These are phyloP conservation scores for Natator depressus DNA, from an alignment of 2,113 vertebrate genomes.

Conservation along the genomic window DNA sequence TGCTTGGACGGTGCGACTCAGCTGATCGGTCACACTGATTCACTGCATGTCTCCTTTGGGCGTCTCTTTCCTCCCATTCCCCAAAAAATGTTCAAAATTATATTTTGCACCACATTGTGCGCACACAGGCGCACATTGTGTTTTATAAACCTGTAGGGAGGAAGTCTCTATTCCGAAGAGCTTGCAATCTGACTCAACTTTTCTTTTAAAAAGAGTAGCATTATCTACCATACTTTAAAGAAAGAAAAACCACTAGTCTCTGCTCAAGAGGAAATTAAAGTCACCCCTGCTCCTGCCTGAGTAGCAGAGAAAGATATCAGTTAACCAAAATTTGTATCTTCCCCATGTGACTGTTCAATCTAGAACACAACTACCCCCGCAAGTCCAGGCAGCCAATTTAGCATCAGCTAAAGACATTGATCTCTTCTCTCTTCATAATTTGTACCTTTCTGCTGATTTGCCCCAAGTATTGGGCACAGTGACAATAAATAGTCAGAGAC, in stretches of 20 bases:
- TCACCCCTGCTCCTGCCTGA: neutral
- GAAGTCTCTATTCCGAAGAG: neutral
- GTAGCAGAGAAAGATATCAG: neutral
- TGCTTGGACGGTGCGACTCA: constrained; percentile 12
- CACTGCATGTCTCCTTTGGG: constrained; percentile 7
- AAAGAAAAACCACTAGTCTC: neutral
- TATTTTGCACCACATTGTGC: neutral
- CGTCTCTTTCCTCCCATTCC: neutral
- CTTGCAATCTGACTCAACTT: neutral
- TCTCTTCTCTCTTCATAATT: constrained; percentile 13
- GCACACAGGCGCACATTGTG: neutral
- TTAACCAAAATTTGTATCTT: neutral
- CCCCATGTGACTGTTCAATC: neutral
- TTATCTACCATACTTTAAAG: neutral
- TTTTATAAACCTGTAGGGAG: neutral
- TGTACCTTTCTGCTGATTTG: neutral
- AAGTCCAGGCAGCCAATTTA: neutral
- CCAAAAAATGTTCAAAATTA: neutral
- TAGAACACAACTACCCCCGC: neutral
- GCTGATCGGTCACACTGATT: constrained; percentile 8
- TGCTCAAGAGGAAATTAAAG: neutral
- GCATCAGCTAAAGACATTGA: neutral
- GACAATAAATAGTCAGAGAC: neutral
- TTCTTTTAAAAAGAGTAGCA: neutral
- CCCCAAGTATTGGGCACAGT: neutral